phyloP scores from a whole-genome alignment of 2,113 vertebrate genomes.

The Emydocephalus ijimae region DNA sequence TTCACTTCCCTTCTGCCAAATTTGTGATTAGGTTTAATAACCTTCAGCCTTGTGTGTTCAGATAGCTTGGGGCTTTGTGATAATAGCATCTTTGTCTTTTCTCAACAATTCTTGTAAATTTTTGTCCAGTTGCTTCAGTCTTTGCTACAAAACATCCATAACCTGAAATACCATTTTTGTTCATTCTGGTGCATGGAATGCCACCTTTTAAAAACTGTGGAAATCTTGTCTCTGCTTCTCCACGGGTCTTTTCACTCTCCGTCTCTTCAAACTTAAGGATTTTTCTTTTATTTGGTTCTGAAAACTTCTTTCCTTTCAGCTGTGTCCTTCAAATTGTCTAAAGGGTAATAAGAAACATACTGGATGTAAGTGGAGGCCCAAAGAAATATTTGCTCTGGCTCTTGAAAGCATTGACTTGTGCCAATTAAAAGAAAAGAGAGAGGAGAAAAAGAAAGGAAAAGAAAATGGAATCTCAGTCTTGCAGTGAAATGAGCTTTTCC shows the following conservation, averaged over 20 bases:
- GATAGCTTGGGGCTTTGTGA: background rate
- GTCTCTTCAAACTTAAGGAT: background rate
- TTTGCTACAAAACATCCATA: background rate
- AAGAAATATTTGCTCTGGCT: slow-evolving; percentile 56
- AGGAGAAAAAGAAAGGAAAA: background rate
- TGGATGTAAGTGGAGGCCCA: slow-evolving; percentile 35
- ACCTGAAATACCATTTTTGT: background rate
- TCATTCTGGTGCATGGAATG: background rate
- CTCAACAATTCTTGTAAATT: background rate
- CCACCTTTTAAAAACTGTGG: background rate
- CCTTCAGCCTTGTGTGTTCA: background rate
- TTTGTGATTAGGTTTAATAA: background rate
- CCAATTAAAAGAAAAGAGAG: slow-evolving; percentile 38
- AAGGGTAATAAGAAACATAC: slow-evolving; percentile 54
- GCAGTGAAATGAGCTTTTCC: slow-evolving; percentile 52
- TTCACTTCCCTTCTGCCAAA: background rate
- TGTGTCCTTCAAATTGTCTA: slow-evolving; percentile 57
- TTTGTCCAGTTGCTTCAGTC: background rate
- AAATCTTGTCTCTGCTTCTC: background rate
- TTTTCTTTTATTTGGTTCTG: slow-evolving; percentile 30
- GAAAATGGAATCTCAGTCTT: slow-evolving; percentile 47
- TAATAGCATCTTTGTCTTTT: slow-evolving; percentile 17
- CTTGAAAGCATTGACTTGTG: slow-evolving; percentile 22
- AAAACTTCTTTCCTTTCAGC: slow-evolving; percentile 34
- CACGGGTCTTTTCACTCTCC: background rate